Conservation (phyloP, 2,888 invertebrate species). For the Sussaba pulchella region DNA sequence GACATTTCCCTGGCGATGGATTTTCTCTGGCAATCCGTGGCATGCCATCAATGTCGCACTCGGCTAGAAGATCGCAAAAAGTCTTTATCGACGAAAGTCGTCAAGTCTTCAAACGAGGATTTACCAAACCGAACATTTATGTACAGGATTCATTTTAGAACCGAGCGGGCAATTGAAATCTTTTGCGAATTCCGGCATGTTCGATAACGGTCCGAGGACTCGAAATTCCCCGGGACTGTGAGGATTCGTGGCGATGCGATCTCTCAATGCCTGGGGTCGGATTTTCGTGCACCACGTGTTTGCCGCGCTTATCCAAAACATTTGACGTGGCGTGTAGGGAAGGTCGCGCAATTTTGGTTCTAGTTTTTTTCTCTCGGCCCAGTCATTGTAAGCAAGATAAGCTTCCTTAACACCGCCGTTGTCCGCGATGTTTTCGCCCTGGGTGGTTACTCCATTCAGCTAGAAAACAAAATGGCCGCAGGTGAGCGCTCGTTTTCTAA, state of each 20-base stretch:
- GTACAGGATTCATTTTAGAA: slow-evolving; percentile 87
- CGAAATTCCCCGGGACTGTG: slow-evolving; percentile 90
- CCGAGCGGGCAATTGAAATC: slow-evolving; percentile 88
- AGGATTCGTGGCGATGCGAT: slow-evolving; percentile 92
- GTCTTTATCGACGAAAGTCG: not conserved
- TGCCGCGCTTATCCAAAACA: slow-evolving; percentile 88
- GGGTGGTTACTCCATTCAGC: slow-evolving; percentile 96
- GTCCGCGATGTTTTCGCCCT: slow-evolving; percentile 98
- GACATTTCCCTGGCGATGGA: no score
- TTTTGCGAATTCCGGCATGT: slow-evolving; percentile 87
- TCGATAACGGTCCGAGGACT: slow-evolving; percentile 87
- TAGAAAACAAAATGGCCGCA: slow-evolving; percentile 84
- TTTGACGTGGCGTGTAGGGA: slow-evolving; percentile 88
- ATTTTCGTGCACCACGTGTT: slow-evolving; percentile 88
- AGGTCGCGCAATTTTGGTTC: slow-evolving; percentile 91
- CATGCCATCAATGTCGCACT: not conserved
- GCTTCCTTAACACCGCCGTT: slow-evolving; percentile 97
- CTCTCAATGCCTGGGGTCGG: slow-evolving; percentile 89
- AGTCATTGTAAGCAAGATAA: slow-evolving; percentile 92
- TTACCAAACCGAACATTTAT: slow-evolving; percentile 88
- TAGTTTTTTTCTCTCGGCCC: slow-evolving; percentile 88
- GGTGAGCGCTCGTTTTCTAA: no score
- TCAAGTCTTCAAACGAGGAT: not conserved
- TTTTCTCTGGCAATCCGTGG: slow-evolving; percentile 1
- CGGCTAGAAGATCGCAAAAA: slow-evolving; percentile 19